phyloP scores from a whole-genome alignment of 2,113 vertebrate genomes.

The Cinclus cinclus region DNA sequence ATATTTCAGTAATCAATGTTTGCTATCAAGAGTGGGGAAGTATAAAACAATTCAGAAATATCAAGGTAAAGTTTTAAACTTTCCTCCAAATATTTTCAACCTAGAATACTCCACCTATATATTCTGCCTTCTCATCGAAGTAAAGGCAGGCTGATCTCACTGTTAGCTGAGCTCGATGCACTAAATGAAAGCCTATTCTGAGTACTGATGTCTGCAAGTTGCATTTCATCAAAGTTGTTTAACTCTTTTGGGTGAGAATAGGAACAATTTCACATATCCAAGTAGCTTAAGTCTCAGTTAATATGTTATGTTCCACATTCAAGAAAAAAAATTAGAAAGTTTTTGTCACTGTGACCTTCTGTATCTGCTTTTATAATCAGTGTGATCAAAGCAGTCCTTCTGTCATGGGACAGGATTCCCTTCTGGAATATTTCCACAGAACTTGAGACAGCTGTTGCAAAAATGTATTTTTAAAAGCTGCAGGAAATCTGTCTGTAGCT shows the following conservation, averaged over 20 bases:
- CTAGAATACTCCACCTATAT: background rate
- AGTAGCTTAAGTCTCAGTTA: background rate
- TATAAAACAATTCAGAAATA: background rate
- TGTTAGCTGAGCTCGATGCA: background rate
- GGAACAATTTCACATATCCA: background rate
- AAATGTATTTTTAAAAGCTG: conserved; percentile 38
- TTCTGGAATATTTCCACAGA: conserved; percentile 56
- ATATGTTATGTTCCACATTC: background rate
- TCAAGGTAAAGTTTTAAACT: background rate
- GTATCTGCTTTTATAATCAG: conserved; percentile 59
- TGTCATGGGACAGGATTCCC: conserved; percentile 44
- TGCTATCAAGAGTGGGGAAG: background rate
- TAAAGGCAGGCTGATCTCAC: background rate
- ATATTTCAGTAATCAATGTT: background rate
- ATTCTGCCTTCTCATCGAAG: background rate
- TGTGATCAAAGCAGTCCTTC: conserved; percentile 45
- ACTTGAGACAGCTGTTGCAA: conserved; percentile 57
- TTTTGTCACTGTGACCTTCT: conserved; percentile 27
- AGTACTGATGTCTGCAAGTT: background rate
- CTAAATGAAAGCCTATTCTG: background rate
- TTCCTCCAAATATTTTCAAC: background rate
- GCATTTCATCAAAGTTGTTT: background rate
- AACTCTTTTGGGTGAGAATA: background rate
- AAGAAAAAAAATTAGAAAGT: conserved; percentile 23
- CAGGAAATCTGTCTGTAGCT: conserved; percentile 30